phyloP scores from a whole-genome alignment of 2,113 vertebrate species.

The Salvelinus sp. region DNA sequence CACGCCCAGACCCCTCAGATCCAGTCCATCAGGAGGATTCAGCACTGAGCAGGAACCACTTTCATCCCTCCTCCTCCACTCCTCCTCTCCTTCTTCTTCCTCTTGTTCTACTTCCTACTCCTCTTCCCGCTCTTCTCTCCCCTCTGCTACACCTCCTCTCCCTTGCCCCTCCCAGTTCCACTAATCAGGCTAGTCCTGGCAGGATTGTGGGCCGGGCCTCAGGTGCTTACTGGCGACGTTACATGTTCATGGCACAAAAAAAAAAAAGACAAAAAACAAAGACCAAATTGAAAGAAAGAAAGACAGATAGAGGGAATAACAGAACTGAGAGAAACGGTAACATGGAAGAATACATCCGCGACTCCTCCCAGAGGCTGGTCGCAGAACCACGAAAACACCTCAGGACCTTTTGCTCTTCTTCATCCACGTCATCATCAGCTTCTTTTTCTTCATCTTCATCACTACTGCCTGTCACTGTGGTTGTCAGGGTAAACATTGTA shows the following conservation, averaged over 20 bases:
- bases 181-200: conserved; percentile 43
- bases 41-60: conserved; percentile 79
- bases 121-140: conserved; percentile 6
- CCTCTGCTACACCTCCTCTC: background rate
- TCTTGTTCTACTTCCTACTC: conserved; percentile 29
- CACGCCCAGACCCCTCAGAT: conserved; percentile 94
- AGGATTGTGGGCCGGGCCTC: conserved; percentile 39
- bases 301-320: conserved; percentile 27
- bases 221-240: conserved; percentile 60
- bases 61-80: conserved; percentile 49
- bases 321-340: conserved; percentile 47
- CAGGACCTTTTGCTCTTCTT: conserved; percentile 47
- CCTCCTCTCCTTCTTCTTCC: background rate
- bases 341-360: conserved; percentile 14
- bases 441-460: conserved; percentile 41
- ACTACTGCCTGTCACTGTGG: conserved; percentile 61
- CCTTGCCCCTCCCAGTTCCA: conserved; percentile 35
- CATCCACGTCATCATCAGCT: conserved; percentile 44
- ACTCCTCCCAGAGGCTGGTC: conserved; percentile 31
- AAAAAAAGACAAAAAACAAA: conserved; percentile 27
- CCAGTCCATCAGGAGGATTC: conserved; percentile 94
- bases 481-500: conserved; percentile 67
- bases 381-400: conserved; percentile 8
- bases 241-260: conserved; percentile 52
- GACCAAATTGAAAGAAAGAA: conserved; percentile 42